Conservation (phyloP, 1,140 invertebrate species). For the Contarinia nasturtii region DNA sequence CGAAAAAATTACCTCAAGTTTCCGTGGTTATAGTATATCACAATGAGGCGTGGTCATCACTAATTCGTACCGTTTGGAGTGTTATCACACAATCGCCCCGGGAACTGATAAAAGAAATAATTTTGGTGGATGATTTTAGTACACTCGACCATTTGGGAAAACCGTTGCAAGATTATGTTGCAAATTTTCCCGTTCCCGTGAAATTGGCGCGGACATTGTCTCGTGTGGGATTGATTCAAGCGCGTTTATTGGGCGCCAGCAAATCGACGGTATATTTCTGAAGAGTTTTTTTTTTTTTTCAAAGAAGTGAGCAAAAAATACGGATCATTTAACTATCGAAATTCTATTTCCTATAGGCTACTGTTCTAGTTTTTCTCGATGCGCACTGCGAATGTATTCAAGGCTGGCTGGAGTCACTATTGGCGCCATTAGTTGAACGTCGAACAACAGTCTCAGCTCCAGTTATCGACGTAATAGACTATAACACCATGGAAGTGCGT, state of each 20-base stretch:
- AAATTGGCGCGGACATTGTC: conserved; percentile 65
- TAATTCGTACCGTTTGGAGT: conserved; percentile 88
- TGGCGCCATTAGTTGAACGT: conserved; percentile 80
- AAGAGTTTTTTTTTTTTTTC: too few species aligned
- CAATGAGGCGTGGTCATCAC: conserved; percentile 91
- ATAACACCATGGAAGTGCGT: conserved; percentile 91
- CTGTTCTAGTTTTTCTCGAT: conserved; percentile 91
- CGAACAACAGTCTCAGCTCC: conserved; percentile 88
- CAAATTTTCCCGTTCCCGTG: conserved; percentile 62
- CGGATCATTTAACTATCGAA: too few species aligned
- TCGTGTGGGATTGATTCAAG: conserved; percentile 82
- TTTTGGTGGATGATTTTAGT: conserved; percentile 89
- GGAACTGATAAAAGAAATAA: conserved; percentile 76
- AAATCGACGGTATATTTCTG: conserved; percentile 40
- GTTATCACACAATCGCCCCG: conserved; percentile 83
- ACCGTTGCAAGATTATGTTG: conserved; percentile 77
- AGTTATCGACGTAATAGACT: conserved; percentile 95
- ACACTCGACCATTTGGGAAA: conserved; percentile 58
- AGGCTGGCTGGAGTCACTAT: conserved; percentile 84
- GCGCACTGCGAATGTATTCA: conserved; percentile 89
- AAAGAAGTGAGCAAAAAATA: too few species aligned
- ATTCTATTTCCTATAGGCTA: conserved; percentile 34
- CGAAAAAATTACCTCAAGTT: conserved; percentile 60
- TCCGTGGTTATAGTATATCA: conserved; percentile 95
- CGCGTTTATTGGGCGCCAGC: conserved; percentile 76